These are phyloP conservation scores for Alca torda DNA, from an alignment of 2,797 vertebrate species.

Conservation along the genomic window DNA sequence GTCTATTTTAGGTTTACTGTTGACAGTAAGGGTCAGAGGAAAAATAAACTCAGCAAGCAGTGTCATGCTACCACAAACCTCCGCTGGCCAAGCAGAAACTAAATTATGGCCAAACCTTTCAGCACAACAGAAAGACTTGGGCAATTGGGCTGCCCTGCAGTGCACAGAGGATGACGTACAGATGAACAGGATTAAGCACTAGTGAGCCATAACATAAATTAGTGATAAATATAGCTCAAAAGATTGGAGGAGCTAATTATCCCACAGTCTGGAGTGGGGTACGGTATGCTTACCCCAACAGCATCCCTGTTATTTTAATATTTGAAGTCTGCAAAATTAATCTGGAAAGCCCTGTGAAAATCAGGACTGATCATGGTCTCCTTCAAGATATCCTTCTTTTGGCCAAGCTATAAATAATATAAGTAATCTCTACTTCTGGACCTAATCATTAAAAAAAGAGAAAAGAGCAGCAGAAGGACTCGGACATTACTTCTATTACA, in stretches of 20 bases:
- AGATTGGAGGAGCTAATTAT: neutral
- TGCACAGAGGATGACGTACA: neutral
- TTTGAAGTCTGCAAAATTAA: neutral
- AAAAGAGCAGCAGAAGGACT: neutral
- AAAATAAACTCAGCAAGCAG: constrained; percentile 58
- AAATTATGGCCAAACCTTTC: constrained; percentile 40
- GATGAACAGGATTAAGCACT: neutral
- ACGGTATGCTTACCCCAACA: neutral
- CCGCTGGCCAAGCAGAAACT: constrained; percentile 54
- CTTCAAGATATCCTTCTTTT: neutral
- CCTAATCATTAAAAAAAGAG: neutral
- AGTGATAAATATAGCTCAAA: neutral
- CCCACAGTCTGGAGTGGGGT: neutral
- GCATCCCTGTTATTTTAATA: neutral
- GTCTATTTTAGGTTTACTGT: constrained; percentile 55
- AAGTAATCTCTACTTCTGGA: neutral
- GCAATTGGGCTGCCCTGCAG: neutral
- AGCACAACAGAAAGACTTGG: neutral
- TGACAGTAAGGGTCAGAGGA: constrained; percentile 58
- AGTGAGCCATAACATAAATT: neutral
- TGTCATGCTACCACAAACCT: constrained; percentile 54
- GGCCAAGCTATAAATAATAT: neutral
- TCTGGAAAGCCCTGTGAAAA: neutral
- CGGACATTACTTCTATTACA: neutral
- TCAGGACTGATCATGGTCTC: neutral